phyloP scores from a whole-genome alignment of 2,888 invertebrate species.

The Elmis aenea region DNA sequence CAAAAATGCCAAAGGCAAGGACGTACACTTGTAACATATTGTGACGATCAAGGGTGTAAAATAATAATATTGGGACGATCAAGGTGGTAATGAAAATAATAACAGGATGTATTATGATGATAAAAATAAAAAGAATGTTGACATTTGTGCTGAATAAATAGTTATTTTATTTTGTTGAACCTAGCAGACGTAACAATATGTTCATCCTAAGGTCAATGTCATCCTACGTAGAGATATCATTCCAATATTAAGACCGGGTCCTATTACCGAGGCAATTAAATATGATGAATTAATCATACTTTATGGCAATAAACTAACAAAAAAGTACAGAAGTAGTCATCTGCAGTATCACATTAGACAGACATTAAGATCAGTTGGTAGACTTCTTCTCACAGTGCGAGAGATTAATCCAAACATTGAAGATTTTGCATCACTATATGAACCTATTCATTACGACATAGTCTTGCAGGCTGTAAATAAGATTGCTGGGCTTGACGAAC shows the following conservation, averaged over 20 bases:
- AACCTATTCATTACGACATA: slow-evolving; percentile 7
- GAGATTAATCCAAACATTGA: slow-evolving; percentile 2
- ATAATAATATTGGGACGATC: no score
- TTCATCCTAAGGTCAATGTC: neutral
- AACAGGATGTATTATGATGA: no score
- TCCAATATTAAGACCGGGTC: slow-evolving; percentile 3
- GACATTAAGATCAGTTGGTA: slow-evolving; percentile 10
- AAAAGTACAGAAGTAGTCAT: slow-evolving; percentile 3
- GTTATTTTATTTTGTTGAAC: no score
- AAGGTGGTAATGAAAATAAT: no score
- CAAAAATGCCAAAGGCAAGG: no score
- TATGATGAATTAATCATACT: slow-evolving; percentile 4
- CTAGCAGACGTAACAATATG: no score
- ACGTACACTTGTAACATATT: no score
- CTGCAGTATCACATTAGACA: slow-evolving; percentile 5
- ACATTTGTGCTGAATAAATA: no score
- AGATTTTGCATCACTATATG: slow-evolving; percentile 9
- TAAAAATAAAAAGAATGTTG: no score
- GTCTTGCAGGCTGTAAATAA: slow-evolving; percentile 8
- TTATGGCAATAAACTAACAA: slow-evolving; percentile 4
- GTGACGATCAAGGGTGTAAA: no score
- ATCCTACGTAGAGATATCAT: neutral
- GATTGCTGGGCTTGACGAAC: slow-evolving; percentile 6
- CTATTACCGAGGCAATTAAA: neutral
- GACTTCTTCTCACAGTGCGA: slow-evolving; percentile 8